Base-by-base conservation (phyloP, 1,140 invertebrate genomes). In the Pogonus chalceus region DNA sequence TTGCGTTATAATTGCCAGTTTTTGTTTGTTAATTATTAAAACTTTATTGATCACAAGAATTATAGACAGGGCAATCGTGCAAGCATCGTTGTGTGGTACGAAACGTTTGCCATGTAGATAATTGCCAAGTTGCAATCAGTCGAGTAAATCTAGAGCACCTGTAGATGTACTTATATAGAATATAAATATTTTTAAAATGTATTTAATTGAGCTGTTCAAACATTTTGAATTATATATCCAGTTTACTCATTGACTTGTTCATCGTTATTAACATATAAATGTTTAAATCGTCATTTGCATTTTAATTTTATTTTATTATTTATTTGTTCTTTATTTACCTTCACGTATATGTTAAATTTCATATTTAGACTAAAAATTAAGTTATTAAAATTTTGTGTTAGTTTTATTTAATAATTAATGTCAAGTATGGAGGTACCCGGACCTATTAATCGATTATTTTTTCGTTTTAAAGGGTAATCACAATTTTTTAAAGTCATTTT, bases 131-230 rank as follows among this genome's bases (percentile, higher is more conserved):
- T 18, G 37, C 18, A 43, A 43, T 43, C 37, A 43, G 18, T 16
- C 7, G 7, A 16, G 18, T 7, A 10, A 18, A 43, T 43, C 37
- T 43, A 43, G 37, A 43, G 37, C 37, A 43, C 37, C 37, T 43
- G 37, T 43, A 43, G 3, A 43, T 12, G 37, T 43, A 43, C 37
- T 43, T 43, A 43, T 43, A 43, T 49, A 49, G 24, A 49, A 49
- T 49, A 49, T 49, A 49, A 23, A 49, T 26, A 49, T 49, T 26
- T 49, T 49, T 49, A 20, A 49, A 23, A 20, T 20, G 24, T 20
- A 49, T 23, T 49, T 49, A 49, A 49, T 26, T 49, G 48, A 49
- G 24, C 14, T 26, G 22, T 23, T 20, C 24, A 20, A 20, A 20
- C 7, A 49, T 49, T 49, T 43, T 43, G 37, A 43, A 43, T 43